Percentiles rank a stretch among this genome's conserved stretches.
Evolutionary conservation across 2,113 vertebrate species (phyloP).

Genomic region (Malaclemys terrapin): DNA sequence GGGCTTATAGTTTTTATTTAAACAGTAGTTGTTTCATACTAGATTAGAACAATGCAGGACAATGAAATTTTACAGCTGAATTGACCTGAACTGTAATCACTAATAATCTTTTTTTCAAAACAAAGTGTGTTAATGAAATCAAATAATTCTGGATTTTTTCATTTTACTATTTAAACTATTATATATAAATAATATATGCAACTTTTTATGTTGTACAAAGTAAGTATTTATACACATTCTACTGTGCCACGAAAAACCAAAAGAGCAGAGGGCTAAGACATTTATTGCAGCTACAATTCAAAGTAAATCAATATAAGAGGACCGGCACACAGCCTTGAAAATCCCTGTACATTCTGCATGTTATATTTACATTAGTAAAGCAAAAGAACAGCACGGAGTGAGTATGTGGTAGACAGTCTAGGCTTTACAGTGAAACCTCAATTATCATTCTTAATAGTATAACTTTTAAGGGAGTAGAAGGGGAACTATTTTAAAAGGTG

Average conservation of each 20-base stretch:
- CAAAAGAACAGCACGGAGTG: constrained; percentile 30
- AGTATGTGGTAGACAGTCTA: not conserved
- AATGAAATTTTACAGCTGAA: not conserved
- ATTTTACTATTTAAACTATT: not conserved
- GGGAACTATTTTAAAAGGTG: constrained; percentile 2
- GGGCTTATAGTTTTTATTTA: not conserved
- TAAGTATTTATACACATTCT: not conserved
- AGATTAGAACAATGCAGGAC: constrained; percentile 1
- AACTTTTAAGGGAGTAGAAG: not conserved
- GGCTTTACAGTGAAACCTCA: constrained; percentile 5
- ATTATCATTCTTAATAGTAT: not conserved
- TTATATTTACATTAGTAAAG: not conserved
- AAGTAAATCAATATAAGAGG: not conserved
- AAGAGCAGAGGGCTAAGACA: not conserved
- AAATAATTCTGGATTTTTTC: not conserved
- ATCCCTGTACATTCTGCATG: not conserved
- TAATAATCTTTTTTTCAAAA: constrained; percentile 18
- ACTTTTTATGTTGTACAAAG: not conserved
- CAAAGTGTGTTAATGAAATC: not conserved
- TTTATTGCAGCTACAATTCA: not conserved
- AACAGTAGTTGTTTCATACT: not conserved
- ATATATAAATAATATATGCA: not conserved
- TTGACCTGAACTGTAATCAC: not conserved
- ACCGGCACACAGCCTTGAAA: not conserved
- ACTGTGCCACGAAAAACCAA: not conserved